Evolutionary conservation across 1,140 invertebrate genomes (phyloP).

Genomic region (Sitobion miscanthi): DNA sequence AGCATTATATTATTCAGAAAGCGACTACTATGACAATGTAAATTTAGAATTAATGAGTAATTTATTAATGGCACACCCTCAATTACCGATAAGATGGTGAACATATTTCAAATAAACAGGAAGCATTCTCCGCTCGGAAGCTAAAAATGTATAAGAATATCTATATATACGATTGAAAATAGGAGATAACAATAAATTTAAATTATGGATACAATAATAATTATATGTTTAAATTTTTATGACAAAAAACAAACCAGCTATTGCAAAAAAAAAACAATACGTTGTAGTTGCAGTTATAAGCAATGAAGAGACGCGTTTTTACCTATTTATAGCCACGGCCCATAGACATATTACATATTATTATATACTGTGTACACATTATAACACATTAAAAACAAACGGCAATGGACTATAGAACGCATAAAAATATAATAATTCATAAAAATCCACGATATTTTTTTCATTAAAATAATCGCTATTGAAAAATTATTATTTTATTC

Average conservation of each 20-base stretch:
- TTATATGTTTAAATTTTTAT: neutral
- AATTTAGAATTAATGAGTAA: neutral
- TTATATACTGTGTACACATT: neutral
- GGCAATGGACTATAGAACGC: neutral
- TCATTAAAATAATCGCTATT: neutral
- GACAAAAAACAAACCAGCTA: neutral
- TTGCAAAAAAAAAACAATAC: neutral
- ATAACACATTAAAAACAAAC: neutral
- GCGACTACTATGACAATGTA: neutral
- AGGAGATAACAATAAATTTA: neutral
- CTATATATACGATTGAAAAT: neutral
- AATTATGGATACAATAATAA: neutral
- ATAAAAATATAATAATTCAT: neutral
- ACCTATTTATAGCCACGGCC: neutral
- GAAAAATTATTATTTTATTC: neutral
- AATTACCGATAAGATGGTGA: neutral
- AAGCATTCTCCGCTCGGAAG: neutral
- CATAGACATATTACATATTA: neutral
- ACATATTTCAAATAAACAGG: neutral
- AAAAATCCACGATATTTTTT: neutral
- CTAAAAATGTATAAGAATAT: neutral
- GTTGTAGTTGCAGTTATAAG: neutral
- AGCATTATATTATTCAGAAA: neutral
- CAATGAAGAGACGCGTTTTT: conserved; percentile 1
- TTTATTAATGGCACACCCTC: neutral